Evolutionary conservation across 2,797 vertebrate species (phyloP).

Genomic region (Gymnocypris eckloni): DNA sequence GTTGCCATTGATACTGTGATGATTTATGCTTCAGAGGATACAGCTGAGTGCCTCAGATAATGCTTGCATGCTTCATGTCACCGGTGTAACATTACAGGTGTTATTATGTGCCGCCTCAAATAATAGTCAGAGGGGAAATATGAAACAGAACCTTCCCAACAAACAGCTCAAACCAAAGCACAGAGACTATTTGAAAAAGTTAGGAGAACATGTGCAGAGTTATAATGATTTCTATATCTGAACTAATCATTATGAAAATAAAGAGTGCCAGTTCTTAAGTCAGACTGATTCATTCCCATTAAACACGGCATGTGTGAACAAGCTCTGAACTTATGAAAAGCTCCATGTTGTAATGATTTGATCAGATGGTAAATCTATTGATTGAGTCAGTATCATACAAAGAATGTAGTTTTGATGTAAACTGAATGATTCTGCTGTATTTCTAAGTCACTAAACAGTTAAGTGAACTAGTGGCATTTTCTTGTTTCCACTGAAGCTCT

Average conservation of each 20-base stretch:
- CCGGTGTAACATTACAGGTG: neutral
- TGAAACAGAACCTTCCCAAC: neutral
- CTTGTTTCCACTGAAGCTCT: neutral
- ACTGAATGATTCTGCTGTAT: neutral
- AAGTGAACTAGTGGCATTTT: neutral
- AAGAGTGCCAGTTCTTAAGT: neutral
- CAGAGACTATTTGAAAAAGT: neutral
- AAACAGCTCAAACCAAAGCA: neutral
- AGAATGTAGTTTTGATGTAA: neutral
- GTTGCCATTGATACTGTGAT: neutral
- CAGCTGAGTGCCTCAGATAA: neutral
- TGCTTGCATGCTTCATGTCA: neutral
- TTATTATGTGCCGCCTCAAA: neutral
- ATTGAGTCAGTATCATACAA: neutral
- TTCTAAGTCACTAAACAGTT: neutral
- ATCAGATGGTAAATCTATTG: neutral
- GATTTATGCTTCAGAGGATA: neutral
- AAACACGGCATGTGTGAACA: slow-evolving; percentile 5
- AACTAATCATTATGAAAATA: neutral
- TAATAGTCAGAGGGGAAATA: neutral
- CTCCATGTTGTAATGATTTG: neutral
- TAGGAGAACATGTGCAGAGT: neutral
- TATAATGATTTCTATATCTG: neutral
- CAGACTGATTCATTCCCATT: neutral
- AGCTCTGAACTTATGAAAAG: neutral